Evolutionary conservation across 1,140 invertebrate species (phyloP), one percentile per base, ranked within the genome.

Genomic region (Agrypnia vestita): DNA sequence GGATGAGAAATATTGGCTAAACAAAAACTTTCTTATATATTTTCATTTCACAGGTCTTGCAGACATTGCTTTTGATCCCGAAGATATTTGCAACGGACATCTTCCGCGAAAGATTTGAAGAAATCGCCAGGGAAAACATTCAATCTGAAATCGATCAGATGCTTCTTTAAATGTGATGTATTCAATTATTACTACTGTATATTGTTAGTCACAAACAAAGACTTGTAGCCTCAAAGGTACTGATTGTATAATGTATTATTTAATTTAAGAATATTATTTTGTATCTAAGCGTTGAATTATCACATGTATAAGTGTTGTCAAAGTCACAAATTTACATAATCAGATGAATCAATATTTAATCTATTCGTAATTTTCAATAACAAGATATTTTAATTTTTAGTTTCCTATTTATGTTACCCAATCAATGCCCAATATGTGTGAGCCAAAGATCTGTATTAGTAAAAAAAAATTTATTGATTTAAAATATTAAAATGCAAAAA

Each of bases 81-180:
- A 78, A 76, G 49, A 80, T 82, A 51, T 82, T 78, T 80, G 76
- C 81, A 0, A 82, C 81, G 17, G 64, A 78, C 7, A 43, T 69
- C 7, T 82, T 82, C 62, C 59, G 77, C 51, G 46, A 78, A 0
- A 80, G 77, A 47, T 82, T 73, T 59, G 81, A 82, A 69, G 76
- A 61, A n/a, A 78, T 72, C 47, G 81, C 81, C 72, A 77, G 81
- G 47, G 78, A 82, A 55, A 82, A 82, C 53, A 82, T 82, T 49
- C 75, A 82, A 47, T 67, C 61, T 19, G 81, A 82, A 82, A 82
- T 82, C 11, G 56, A 78, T 17, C 78, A 82, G 56, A 43, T 80
- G 43, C 64, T 73, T 55, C 15, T 55, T 15, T 55, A 73, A 73
- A 55, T 73, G 69, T 73, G 69, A 73, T 73, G 47, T 25, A 43